These are phyloP conservation scores for Pseudomyrmex gracilis DNA, from an alignment of 1,140 invertebrate species.

Conservation along the genomic window DNA sequence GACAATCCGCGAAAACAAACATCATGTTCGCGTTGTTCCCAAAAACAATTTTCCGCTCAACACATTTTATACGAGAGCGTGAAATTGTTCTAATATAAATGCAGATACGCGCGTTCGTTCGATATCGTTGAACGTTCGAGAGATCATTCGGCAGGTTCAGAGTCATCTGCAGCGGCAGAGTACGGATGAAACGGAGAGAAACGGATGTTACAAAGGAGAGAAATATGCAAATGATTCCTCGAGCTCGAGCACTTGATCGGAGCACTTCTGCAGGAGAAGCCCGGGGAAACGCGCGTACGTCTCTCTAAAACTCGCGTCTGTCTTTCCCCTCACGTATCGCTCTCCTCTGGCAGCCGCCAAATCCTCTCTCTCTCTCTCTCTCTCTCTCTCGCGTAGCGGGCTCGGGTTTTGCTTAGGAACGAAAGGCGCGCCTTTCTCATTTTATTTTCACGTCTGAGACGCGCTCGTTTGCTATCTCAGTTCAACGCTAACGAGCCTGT, in stretches of 20 bases:
- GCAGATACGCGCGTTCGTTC: neutral
- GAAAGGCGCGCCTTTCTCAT: constrained; percentile 56
- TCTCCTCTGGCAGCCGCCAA: neutral
- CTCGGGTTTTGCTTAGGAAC: constrained; percentile 62
- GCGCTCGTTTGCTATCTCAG: constrained; percentile 82
- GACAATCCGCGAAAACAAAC: no score
- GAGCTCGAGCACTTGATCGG: constrained; percentile 77
- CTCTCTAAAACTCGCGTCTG: constrained; percentile 5
- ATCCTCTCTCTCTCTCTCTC: constrained; percentile 18
- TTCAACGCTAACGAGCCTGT: constrained; percentile 85
- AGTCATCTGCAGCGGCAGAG: neutral
- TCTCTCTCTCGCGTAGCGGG: constrained; percentile 8
- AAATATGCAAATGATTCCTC: constrained; percentile 81
- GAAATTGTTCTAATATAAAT: neutral
- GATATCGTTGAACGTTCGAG: constrained; percentile 4
- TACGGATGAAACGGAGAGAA: neutral
- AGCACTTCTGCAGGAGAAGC: constrained; percentile 67
- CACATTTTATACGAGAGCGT: neutral
- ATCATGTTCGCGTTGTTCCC: no score
- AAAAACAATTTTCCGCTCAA: neutral
- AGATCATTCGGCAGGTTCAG: neutral
- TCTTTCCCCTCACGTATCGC: constrained; percentile 13
- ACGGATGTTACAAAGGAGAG: constrained; percentile 69
- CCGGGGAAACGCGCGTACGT: neutral
- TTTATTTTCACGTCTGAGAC: constrained; percentile 78